phyloP scores from a whole-genome alignment of 2,797 vertebrate genomes.

The Myotis findleyi region DNA sequence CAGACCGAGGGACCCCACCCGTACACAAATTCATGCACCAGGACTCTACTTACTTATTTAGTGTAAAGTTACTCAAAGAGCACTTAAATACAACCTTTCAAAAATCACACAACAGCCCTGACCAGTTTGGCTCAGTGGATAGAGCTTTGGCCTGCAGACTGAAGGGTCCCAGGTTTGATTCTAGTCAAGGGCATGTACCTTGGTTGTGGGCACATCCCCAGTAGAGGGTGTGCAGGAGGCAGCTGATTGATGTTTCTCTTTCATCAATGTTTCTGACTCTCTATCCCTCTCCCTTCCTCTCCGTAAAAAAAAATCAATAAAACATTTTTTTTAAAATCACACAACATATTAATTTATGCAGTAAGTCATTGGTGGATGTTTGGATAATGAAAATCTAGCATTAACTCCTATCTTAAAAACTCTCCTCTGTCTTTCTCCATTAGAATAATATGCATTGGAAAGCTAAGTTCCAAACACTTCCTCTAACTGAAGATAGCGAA shows the following conservation, averaged over 20 bases:
- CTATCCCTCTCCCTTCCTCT: too few species aligned
- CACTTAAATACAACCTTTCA: conserved; percentile 46
- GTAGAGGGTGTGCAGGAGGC: too few species aligned
- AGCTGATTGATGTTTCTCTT: too few species aligned
- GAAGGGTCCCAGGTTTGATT: too few species aligned
- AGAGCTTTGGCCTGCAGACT: too few species aligned
- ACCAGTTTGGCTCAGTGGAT: too few species aligned
- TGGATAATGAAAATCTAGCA: conserved; percentile 44
- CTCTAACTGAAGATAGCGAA: background rate
- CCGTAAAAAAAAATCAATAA: too few species aligned
- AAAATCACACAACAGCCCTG: conserved; percentile 14
- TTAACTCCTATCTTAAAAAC: conserved; percentile 4
- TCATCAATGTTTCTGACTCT: too few species aligned
- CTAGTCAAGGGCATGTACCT: too few species aligned
- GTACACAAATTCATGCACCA: too few species aligned
- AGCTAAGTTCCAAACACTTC: conserved; percentile 30
- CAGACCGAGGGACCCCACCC: too few species aligned
- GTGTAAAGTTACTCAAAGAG: conserved; percentile 22
- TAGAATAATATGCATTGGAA: background rate
- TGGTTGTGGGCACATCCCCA: too few species aligned
- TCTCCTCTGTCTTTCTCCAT: background rate
- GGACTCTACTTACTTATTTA: background rate
- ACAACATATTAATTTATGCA: conserved; percentile 34
- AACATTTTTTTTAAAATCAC: conserved; percentile 23
- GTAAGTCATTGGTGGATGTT: background rate